Percentiles rank a stretch among this genome's conserved stretches.
These are phyloP conservation scores for Toxonevra muliebris DNA, from an alignment of 2,888 invertebrate genomes.

Conservation along the genomic window DNA sequence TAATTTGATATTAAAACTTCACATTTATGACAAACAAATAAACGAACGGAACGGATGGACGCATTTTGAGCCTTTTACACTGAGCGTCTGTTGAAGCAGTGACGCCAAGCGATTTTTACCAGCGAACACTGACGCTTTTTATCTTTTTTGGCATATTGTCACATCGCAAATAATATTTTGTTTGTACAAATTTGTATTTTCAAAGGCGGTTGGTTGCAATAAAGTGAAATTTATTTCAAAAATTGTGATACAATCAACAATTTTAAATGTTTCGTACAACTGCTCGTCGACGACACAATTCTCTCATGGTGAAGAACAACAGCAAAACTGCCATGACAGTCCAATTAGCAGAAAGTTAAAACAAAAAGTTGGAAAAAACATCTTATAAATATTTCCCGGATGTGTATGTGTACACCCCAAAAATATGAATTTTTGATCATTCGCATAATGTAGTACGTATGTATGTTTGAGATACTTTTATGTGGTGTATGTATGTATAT, in stretches of 20 bases:
- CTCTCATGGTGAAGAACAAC: background rate
- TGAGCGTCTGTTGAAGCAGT: constrained; percentile 25
- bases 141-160: constrained; percentile 34
- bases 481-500: background rate
- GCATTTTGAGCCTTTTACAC: constrained; percentile 20
- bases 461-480: too few relatives aligned
- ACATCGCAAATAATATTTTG: constrained; percentile 7
- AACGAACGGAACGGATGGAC: constrained; percentile 22
- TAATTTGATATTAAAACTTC: constrained; percentile 40
- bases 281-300: constrained; percentile 36
- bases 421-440: constrained; percentile 1
- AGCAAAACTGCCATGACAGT: constrained; percentile 48
- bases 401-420: constrained; percentile 28
- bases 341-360: constrained; percentile 57
- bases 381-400: constrained; percentile 46
- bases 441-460: too few relatives aligned
- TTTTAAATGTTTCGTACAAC: constrained; percentile 33
- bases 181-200: constrained; percentile 15
- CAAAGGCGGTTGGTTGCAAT: constrained; percentile 36
- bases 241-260: constrained; percentile 19
- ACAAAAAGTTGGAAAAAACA: constrained; percentile 35
- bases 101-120: background rate
- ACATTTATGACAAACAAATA: constrained; percentile 31
- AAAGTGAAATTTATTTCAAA: constrained; percentile 54
- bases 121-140: background rate